Conservation (phyloP, 2,113 vertebrate species). For the Pseudopipra pipra region DNA sequence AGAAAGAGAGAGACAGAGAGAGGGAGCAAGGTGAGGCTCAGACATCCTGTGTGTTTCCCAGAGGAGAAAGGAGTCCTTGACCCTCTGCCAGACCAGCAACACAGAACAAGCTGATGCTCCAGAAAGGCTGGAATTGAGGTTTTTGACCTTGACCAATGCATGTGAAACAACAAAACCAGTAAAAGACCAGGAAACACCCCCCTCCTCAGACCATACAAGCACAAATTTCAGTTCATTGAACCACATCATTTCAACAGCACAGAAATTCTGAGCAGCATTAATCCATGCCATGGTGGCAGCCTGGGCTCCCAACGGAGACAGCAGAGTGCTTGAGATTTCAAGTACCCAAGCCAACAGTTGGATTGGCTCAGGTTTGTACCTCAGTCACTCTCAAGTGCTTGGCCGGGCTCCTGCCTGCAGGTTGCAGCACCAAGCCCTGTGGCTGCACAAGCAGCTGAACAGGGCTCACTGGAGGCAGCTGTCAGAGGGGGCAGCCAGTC, state of each 20-base stretch:
- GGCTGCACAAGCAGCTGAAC: not conserved
- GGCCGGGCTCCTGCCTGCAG: not conserved
- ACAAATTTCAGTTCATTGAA: not conserved
- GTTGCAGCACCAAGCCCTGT: not conserved
- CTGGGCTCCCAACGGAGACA: accelerated
- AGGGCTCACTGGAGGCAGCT: not conserved
- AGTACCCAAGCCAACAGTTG: not conserved
- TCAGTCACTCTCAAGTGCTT: not conserved
- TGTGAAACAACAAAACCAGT: not conserved
- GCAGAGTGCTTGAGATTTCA: not conserved
- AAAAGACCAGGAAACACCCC: not conserved
- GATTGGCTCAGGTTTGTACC: not conserved
- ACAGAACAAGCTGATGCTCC: not conserved
- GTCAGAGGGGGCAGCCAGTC: not conserved
- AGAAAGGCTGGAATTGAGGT: not conserved
- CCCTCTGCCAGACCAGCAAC: not conserved
- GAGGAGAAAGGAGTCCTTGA: not conserved
- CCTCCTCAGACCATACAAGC: too few species aligned
- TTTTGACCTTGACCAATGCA: accelerated
- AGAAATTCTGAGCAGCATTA: not conserved
- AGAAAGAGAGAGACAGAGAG: not conserved
- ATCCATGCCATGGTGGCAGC: not conserved
- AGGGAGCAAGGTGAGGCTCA: not conserved
- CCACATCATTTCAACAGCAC: not conserved
- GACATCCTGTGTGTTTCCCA: not conserved